These are phyloP conservation scores for rat (Rattus norvegicus) DNA, from an alignment of 2,113 vertebrate genomes.

Conservation along the genomic window GRCr8 NC_086024.1:42010001-42010500, in stretches of 20 bases:
- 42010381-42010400: accelerated
- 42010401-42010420: background rate
- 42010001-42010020: background rate
- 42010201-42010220: accelerated
- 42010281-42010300: background rate
- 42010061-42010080: background rate
- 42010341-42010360: accelerated
- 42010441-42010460: background rate
- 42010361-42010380: background rate
- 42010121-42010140: accelerated
- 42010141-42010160: background rate
- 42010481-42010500: background rate
- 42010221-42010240: accelerated
- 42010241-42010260: too few relatives aligned
- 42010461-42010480: background rate
- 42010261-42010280: background rate
- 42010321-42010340: too few relatives aligned
- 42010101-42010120: accelerated
- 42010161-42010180: accelerated
- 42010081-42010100: accelerated
- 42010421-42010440: background rate
- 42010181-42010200: accelerated
- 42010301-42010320: accelerated
- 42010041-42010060: accelerated
- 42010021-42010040: background rate